Evolutionary conservation across 2,888 invertebrate genomes (phyloP).

Genomic region (Ennomos quercinarius): DNA sequence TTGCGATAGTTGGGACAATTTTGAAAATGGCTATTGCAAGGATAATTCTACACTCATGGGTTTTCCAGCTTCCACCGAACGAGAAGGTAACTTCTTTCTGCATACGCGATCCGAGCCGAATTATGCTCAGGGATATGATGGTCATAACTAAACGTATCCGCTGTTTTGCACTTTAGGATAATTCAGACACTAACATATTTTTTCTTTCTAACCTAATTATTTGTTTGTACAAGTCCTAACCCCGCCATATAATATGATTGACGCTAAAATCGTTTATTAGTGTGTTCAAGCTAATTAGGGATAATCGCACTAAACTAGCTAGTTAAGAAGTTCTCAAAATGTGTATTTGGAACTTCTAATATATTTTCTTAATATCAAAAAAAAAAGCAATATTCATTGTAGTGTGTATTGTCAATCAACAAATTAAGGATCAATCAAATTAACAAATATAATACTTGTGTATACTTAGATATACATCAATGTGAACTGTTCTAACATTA

Average conservation of each 20-base stretch:
- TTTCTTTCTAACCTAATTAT: too few relatives aligned
- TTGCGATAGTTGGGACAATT: constrained; percentile 84
- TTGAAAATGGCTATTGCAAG: constrained; percentile 69
- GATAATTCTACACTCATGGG: constrained; percentile 81
- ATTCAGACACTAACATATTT: too few relatives aligned
- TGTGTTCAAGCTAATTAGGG: too few relatives aligned
- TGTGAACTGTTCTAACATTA: constrained; percentile 4
- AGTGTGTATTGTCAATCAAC: constrained; percentile 22
- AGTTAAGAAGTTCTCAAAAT: too few relatives aligned
- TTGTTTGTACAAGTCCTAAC: too few relatives aligned
- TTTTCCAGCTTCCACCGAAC: constrained; percentile 62
- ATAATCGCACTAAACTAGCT: too few relatives aligned
- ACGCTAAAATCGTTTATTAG: too few relatives aligned
- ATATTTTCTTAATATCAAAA: neutral
- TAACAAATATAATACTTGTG: constrained; percentile 4
- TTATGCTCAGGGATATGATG: constrained; percentile 72
- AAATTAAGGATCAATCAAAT: neutral
- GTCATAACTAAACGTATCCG: too few relatives aligned
- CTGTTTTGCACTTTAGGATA: too few relatives aligned
- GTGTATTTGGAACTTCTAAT: too few relatives aligned
- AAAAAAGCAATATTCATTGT: constrained; percentile 12
- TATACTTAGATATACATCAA: neutral
- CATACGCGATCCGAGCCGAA: constrained; percentile 83
- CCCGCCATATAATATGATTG: too few relatives aligned
- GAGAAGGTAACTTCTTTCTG: constrained; percentile 86